These are phyloP conservation scores for Empis stercorea DNA, from an alignment of 2,888 invertebrate genomes.

Conservation along the genomic window DNA sequence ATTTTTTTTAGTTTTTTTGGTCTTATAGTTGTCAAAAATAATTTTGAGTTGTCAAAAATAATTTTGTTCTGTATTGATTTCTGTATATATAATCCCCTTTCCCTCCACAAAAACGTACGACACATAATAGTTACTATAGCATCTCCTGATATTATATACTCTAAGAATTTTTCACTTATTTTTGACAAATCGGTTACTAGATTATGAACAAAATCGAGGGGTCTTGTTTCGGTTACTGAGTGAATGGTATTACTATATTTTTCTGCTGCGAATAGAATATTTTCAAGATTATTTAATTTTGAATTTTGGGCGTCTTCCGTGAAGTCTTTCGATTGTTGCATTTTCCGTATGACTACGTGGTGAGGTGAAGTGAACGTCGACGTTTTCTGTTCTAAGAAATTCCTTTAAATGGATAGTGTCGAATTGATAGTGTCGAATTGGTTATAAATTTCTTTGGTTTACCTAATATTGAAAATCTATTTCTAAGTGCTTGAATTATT, in stretches of 20 bases:
- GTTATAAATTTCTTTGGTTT: conserved; percentile 8
- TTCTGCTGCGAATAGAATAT: not conserved
- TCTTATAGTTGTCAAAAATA: too few species aligned
- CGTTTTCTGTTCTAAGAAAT: conserved; percentile 5
- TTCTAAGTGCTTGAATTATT: not conserved
- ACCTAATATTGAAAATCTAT: not conserved
- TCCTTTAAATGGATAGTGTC: conserved; percentile 1
- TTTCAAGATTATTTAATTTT: not conserved
- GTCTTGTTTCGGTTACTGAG: not conserved
- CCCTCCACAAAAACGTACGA: too few species aligned
- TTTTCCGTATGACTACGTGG: not conserved
- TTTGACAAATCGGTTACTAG: not conserved
- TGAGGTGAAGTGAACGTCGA: conserved; percentile 3
- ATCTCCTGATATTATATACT: too few species aligned
- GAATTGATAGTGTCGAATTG: not conserved
- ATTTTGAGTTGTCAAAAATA: too few species aligned
- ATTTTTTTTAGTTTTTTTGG: too few species aligned
- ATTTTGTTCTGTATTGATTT: too few species aligned
- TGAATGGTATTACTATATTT: not conserved
- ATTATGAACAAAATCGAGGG: not conserved
- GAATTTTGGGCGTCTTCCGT: not conserved
- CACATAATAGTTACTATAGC: too few species aligned
- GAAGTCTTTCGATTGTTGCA: conserved; percentile 5
- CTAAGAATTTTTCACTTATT: too few species aligned
- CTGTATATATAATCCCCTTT: too few species aligned